Percentiles rank a stretch among this genome's conserved stretches.
phyloP scores from a whole-genome alignment of 1,140 invertebrate species.

The Rhopalosiphum padi region DNA sequence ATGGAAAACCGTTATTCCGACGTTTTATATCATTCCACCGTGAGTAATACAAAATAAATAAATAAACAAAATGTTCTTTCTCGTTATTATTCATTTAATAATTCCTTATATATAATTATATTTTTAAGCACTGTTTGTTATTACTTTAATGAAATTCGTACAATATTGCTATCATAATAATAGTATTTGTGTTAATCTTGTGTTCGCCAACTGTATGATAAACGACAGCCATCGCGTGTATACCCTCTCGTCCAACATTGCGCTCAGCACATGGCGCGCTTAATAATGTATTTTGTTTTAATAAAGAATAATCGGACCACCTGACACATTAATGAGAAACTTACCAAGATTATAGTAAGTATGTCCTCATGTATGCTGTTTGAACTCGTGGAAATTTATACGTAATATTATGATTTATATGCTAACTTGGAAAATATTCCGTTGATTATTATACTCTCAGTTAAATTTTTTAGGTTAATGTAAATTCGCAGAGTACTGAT shows the following conservation, averaged over 20 bases:
- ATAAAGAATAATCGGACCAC: background rate
- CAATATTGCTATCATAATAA: conserved; percentile 8
- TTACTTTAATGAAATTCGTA: background rate
- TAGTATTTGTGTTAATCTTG: background rate
- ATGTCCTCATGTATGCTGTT: background rate
- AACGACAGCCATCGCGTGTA: background rate
- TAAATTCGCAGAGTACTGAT: background rate
- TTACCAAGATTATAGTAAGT: background rate
- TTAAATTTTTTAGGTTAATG: background rate
- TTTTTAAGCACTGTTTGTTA: background rate
- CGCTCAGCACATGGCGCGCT: background rate
- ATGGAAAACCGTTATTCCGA: background rate
- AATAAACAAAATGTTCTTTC: background rate
- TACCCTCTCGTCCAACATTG: background rate
- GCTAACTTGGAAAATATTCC: background rate
- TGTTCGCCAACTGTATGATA: background rate
- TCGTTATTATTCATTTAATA: background rate
- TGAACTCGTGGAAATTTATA: background rate
- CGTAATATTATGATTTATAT: background rate
- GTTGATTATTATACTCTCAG: background rate
- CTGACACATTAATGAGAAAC: background rate
- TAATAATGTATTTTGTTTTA: background rate
- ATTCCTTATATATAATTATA: background rate
- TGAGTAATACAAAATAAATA: background rate
- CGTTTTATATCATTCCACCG: background rate